A percentile compares a stretch with the other conserved stretches of the same genome.
These are phyloP conservation scores for Semnopithecus entellus DNA, from an alignment of 2,113 vertebrate genomes.

Conservation along the genomic window DNA sequence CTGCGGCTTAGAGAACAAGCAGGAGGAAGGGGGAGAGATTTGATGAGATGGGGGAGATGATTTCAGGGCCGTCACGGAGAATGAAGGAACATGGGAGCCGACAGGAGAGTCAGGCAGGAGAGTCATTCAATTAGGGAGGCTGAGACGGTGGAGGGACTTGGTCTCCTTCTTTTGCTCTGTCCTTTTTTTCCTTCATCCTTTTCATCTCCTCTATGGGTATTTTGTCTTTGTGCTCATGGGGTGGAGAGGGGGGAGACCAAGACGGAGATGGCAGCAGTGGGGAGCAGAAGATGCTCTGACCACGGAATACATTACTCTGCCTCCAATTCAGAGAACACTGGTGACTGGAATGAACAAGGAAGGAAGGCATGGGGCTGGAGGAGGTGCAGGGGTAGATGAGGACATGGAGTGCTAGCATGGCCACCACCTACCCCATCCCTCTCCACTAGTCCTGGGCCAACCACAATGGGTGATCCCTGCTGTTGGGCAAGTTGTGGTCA, in stretches of 20 bases:
- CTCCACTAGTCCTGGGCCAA: not conserved
- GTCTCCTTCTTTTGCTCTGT: not conserved
- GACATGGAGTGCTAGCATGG: fast-evolving
- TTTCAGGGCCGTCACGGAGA: conserved; percentile 65
- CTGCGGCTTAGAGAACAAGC: conserved; percentile 79
- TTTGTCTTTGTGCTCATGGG: conserved; percentile 75
- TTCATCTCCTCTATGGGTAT: conserved; percentile 69
- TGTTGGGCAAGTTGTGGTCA: not conserved
- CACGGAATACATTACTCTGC: conserved; percentile 37
- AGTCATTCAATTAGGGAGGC: conserved; percentile 78
- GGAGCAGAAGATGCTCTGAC: not conserved
- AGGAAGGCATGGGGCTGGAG: not conserved
- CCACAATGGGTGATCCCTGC: not conserved
- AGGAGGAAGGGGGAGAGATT: conserved; percentile 74
- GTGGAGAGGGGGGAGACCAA: not conserved
- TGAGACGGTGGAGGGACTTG: not conserved
- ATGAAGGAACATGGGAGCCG: conserved; percentile 76
- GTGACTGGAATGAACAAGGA: not conserved
- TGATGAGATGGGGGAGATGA: conserved; percentile 70
- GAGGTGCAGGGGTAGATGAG: not conserved
- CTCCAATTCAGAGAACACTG: not conserved
- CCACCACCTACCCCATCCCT: not conserved
- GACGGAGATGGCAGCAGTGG: not conserved
- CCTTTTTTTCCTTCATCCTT: not conserved
- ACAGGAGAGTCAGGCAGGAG: conserved; percentile 76